Conservation (phyloP, 2,797 vertebrate species). For the Aulostomus chinensis region DNA sequence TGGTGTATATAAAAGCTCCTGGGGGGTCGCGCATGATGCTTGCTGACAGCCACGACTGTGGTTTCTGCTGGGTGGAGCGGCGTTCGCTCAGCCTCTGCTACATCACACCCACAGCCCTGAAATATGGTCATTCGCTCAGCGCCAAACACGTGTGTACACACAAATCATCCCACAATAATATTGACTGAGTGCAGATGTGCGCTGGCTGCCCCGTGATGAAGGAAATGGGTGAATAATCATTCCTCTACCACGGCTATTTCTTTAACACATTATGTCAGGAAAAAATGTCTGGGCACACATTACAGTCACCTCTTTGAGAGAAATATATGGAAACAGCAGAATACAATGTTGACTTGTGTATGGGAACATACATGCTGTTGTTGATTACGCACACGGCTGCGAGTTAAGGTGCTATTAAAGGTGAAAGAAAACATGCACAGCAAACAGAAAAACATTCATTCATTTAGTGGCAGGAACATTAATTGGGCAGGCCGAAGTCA, state of each 20-base stretch:
- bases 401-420: too few relatives aligned
- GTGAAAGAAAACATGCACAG: too few relatives aligned
- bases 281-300: constrained; percentile 38
- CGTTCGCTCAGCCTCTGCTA: constrained; percentile 26
- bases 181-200: constrained; percentile 42
- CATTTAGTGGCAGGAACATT: too few relatives aligned
- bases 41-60: neutral
- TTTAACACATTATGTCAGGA: constrained; percentile 33
- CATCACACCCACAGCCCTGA: constrained; percentile 26
- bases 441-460: too few relatives aligned
- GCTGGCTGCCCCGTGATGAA: constrained; percentile 5
- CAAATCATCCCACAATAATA: constrained; percentile 38
- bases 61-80: neutral
- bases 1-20: neutral
- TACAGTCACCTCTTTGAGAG: constrained; percentile 28
- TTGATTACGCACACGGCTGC: constrained; percentile 26
- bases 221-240: constrained; percentile 54
- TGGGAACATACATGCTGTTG: constrained; percentile 27
- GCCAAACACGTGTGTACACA: constrained; percentile 27
- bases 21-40: neutral
- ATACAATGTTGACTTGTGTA: constrained; percentile 41
- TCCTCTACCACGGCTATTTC: constrained; percentile 35
- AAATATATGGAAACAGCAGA: constrained; percentile 26
- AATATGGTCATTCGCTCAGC: constrained; percentile 38
- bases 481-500: too few relatives aligned